These are phyloP conservation scores for Gnathonemus echidnorhynchus DNA, from an alignment of 2,113 vertebrate species.

Conservation along the genomic window DNA sequence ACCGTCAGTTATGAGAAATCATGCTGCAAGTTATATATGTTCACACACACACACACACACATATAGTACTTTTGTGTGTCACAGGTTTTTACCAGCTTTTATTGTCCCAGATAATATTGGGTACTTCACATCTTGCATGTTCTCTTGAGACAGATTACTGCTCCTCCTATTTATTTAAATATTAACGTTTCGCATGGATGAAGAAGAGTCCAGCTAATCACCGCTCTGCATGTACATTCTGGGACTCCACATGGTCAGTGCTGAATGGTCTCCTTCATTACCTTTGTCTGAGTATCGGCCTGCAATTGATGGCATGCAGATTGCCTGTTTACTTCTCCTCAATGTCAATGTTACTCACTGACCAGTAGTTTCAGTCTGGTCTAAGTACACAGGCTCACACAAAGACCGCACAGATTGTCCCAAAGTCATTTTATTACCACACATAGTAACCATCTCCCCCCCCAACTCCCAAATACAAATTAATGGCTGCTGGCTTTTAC, in stretches of 20 bases:
- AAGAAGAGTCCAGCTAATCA: not conserved
- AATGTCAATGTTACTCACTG: conserved; percentile 1
- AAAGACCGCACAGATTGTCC: conserved; percentile 11
- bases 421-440: conserved; percentile 10
- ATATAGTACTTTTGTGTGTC: not conserved
- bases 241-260: not conserved
- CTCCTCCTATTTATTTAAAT: not conserved
- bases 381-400: not conserved
- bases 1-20: not conserved
- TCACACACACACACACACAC: too few species aligned
- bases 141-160: not conserved
- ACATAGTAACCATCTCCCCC: conserved; percentile 44
- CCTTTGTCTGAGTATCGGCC: not conserved
- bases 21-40: not conserved
- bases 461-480: conserved; percentile 69
- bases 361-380: not conserved
- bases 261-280: not conserved
- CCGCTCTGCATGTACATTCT: not conserved
- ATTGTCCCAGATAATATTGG: not conserved
- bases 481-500: conserved; percentile 64
- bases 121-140: not conserved
- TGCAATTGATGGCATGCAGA: not conserved
- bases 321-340: not conserved
- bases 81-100: not conserved
- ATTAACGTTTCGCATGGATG: not conserved